Evolutionary conservation across 1,140 invertebrate species (phyloP), one percentile per base, ranked within the genome.

Genomic region (Eupeodes corollae): DNA sequence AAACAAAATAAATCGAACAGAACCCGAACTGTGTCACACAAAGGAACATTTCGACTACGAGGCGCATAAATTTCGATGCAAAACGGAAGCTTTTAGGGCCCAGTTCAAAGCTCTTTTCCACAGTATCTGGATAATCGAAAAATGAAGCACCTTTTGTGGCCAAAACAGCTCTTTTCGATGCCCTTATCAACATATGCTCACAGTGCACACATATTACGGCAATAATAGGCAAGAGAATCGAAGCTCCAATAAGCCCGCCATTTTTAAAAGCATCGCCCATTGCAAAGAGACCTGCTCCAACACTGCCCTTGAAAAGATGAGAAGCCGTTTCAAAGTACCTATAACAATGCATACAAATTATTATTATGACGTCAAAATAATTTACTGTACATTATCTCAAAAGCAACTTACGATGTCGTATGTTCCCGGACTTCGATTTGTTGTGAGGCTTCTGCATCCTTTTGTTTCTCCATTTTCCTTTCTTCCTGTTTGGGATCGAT

Each of bases 11-110:
- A 3, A 95, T 86, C 69, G 88, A 91, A 69, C 91, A 95, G 72
- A 96, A 95, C 51, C 92, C 91, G 40, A 95, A 76, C 74, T 96
- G 92, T n/a, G 90, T 93, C 43, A 93, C 71, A 64, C 88, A 87
- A 39, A 96, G 73, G 70, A 90, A 89, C 40, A 79, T 54, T 62
- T 89, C 86, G 48, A 88, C 79, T 44, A 85, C 66, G 32, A 75
- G 70, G 63, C 75, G 76, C 75, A 82, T 81, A 13, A 70, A 52
- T 21, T 68, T 58, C 0, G 84, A 78, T 53, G 80, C 75, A 21
- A 70, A 72, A 26, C 80, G 69, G 1, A 84, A 55, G 6, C 63
- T 57, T 0, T 69, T 61, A 1, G 86, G 85, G 5, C 87, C 87
- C 38, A 79, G 78, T 47, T 76, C 73, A 55, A 91, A 88, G 44